Evolutionary conservation across 1,140 invertebrate species (phyloP), one percentile per base, ranked within the genome.

Genomic region (Stegodyphus mimosarum): DNA sequence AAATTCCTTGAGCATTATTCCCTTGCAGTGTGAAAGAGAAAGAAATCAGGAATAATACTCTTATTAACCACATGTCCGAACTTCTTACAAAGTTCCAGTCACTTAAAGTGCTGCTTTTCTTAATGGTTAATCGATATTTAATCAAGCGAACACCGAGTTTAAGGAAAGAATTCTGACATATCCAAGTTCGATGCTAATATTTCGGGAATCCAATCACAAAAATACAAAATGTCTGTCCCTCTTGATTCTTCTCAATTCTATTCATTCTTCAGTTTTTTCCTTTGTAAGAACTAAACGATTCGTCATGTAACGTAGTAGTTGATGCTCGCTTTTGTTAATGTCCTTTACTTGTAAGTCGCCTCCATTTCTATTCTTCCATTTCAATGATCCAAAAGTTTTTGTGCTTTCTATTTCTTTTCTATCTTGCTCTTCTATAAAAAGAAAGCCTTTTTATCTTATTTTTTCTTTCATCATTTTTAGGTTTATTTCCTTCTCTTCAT

Each of bases 121-220:
- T 77, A 64, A 77, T 77, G 75, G 75, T 66, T 77, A 77, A 77
- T 77, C 75, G 75, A 77, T 77, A 77, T 77, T 77, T 77, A 77
- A 77, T 77, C 75, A 77, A 77, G 75, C 13, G 48, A 7, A 5
- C 7, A 9, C n/a, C 17, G 50, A 73, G 13, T 53, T 15, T 17
- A 74, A 53, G 33, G 53, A 74, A 74, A 64, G 60, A 75, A 77
- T 77, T 67, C 75, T n/a, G 51, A 77, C 75, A 77, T 77, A 50
- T 51, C 53, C 10, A 64, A n/a, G 67, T 66, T 52, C 75, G 48
- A 77, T 77, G 75, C 75, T 77, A 77, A 77, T 77, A 77, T 77
- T 77, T 67, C 75, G n/a, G 75, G 75, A 70, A 77, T 77, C 63
- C 75, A 77, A 77, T 77, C 75, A 77, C 75, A 77, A 67, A 67